These are phyloP conservation scores for Sinelater perroti DNA, from an alignment of 2,888 invertebrate species.

Conservation along the genomic window DNA sequence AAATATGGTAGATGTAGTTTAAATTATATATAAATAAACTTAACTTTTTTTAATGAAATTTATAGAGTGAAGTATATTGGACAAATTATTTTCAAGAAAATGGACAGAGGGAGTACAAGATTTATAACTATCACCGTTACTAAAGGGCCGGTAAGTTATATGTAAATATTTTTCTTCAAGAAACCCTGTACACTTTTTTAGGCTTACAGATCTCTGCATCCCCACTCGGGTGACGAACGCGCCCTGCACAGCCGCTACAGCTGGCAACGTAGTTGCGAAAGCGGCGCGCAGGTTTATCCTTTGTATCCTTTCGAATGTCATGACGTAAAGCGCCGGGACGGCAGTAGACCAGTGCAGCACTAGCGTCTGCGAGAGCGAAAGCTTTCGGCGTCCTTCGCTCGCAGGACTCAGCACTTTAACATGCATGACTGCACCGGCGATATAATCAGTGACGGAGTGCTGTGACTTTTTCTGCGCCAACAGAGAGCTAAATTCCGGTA, in stretches of 20 bases:
- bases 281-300: conserved; percentile 34
- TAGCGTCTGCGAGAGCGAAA: conserved; percentile 43
- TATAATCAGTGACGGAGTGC: conserved; percentile 44
- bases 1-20: too few species aligned
- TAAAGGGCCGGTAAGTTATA: too few species aligned
- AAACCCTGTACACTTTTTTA: background rate
- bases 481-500: conserved; percentile 38
- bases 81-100: too few species aligned
- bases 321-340: conserved; percentile 54
- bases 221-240: conserved; percentile 38
- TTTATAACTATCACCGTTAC: too few species aligned
- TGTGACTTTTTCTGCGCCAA: conserved; percentile 39
- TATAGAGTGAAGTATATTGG: too few species aligned
- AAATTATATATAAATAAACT: too few species aligned
- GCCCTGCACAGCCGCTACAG: conserved; percentile 26
- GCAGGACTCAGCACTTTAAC: conserved; percentile 42
- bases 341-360: conserved; percentile 47
- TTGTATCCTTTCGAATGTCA: conserved; percentile 40
- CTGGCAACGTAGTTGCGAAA: conserved; percentile 25
- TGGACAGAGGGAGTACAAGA: too few species aligned
- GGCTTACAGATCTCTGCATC: conserved; percentile 19
- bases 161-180: background rate
- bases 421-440: conserved; percentile 47
- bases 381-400: conserved; percentile 28
- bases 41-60: too few species aligned